Evolutionary conservation across 2,888 invertebrate genomes (phyloP), one percentile per base, ranked within the genome.

Genomic region (Perithous albicinctus): DNA sequence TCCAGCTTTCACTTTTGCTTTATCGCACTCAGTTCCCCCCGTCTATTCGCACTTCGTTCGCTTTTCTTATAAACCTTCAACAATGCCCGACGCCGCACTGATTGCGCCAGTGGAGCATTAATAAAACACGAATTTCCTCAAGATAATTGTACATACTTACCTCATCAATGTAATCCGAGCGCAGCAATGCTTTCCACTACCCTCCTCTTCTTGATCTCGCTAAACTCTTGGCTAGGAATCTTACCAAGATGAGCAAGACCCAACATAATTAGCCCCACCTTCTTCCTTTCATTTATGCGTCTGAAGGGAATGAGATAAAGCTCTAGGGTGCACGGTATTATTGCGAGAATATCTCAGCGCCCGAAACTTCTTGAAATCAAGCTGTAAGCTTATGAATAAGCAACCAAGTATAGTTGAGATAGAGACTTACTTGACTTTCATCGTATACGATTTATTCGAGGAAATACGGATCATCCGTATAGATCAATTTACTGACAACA

Each of bases 101-200:
- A 56, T 69, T 69, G 54, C 23, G n/a, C 23, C 8, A 38, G 23
- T 69, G 15, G n/a, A 35, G 32, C 43, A 15, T 63, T 63, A 61
- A 75, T 84, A 43, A 80, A 69, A 78, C 59, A 72, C 67, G 46
- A 80, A 82, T 82, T 80, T 72, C 29, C 63, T 20, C 41, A 35
- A 59, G 74, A 80, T 72, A 72, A 79, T 82, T 79, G 32, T 76
- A 54, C 32, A 41, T 76, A 61, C 61, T 59, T n/a, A 56, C 32
- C 66, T 78, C 79, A 75, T 84, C 82, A 82, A 78, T 84, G 79
- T 82, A 84, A 84, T 82, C 75, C 73, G 26, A 43, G 70, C 20
- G 70, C 56, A 66, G 43, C 15, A 64, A 46, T 64, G 69, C 26
- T 23, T 43, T 59, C 32, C 3, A 18, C n/a, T n/a, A n/a, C 15